Conservation (phyloP, 2,888 invertebrate species). For the Pristionchus fissidentatus region DNA sequence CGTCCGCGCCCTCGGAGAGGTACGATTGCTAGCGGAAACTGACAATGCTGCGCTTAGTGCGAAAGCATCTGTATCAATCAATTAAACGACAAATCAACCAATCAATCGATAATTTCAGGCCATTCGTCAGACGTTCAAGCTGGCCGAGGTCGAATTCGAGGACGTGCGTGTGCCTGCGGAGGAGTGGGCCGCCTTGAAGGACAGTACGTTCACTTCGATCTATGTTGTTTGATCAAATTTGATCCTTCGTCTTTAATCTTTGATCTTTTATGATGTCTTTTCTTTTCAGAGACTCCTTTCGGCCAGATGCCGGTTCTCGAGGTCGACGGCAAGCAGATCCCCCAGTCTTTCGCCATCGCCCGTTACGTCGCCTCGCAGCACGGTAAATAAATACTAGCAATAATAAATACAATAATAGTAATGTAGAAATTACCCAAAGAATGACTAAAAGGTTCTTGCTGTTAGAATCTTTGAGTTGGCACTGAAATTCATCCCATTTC, state of each 20-base stretch:
- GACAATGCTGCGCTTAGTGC: neutral
- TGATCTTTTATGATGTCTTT: neutral
- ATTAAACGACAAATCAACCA: too few relatives aligned
- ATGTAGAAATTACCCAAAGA: too few relatives aligned
- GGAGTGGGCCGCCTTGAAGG: constrained; percentile 53
- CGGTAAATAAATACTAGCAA: too few relatives aligned
- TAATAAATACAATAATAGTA: too few relatives aligned
- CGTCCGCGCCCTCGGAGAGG: constrained; percentile 61
- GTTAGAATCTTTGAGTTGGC: too few relatives aligned
- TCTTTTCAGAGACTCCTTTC: constrained; percentile 35
- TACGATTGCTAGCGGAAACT: constrained; percentile 17
- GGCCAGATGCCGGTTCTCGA: constrained; percentile 42
- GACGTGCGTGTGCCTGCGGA: constrained; percentile 53
- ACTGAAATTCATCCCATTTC: too few relatives aligned
- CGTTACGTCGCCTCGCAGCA: constrained; percentile 21
- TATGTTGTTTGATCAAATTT: neutral
- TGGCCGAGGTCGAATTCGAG: constrained; percentile 56
- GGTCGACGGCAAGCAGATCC: constrained; percentile 37
- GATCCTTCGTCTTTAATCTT: neutral
- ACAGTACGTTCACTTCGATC: constrained; percentile 16
- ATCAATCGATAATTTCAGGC: neutral
- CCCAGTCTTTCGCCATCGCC: constrained; percentile 33
- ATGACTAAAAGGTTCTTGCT: too few relatives aligned
- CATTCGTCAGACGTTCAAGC: constrained; percentile 54
- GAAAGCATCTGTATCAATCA: neutral